A percentile compares a stretch with the other conserved stretches of the same genome.
Evolutionary conservation across 2,113 vertebrate species (phyloP).

Genomic region (Buteo buteo): DNA sequence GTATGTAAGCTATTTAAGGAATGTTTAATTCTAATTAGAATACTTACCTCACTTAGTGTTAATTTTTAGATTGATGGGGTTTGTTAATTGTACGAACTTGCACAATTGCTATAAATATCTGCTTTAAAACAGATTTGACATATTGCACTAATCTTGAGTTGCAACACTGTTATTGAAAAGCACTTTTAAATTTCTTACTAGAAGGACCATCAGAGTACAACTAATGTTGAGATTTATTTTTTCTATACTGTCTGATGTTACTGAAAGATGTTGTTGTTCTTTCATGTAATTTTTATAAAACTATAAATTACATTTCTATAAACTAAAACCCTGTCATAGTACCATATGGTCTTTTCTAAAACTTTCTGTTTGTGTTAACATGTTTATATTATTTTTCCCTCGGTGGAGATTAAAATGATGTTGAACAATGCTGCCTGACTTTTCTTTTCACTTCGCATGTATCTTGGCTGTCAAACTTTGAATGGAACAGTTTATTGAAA

Average conservation of each 20-base stretch:
- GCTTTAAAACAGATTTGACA: not conserved
- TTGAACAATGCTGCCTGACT: not conserved
- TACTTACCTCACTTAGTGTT: constrained; percentile 19
- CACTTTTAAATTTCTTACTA: constrained; percentile 56
- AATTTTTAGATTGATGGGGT: not conserved
- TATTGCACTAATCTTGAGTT: constrained; percentile 47
- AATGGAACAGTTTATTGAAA: not conserved
- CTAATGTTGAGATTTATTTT: constrained; percentile 55
- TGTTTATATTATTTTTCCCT: constrained; percentile 14
- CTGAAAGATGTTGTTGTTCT: constrained; percentile 11
- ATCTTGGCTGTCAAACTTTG: not conserved
- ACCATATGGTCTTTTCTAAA: not conserved
- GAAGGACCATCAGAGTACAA: not conserved
- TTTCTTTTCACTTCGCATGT: not conserved
- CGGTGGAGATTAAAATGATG: constrained; percentile 46
- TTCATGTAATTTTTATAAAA: constrained; percentile 54
- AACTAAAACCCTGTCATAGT: not conserved
- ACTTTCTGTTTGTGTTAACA: constrained; percentile 17
- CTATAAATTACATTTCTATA: constrained; percentile 27
- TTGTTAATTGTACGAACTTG: not conserved
- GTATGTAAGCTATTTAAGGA: not conserved
- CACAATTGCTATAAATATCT: constrained; percentile 15
- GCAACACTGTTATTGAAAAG: constrained; percentile 36
- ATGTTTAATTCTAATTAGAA: not conserved
- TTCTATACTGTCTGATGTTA: constrained; percentile 35